These are phyloP conservation scores for Tinea semifulvella DNA, from an alignment of 2,888 invertebrate genomes.

Conservation along the genomic window DNA sequence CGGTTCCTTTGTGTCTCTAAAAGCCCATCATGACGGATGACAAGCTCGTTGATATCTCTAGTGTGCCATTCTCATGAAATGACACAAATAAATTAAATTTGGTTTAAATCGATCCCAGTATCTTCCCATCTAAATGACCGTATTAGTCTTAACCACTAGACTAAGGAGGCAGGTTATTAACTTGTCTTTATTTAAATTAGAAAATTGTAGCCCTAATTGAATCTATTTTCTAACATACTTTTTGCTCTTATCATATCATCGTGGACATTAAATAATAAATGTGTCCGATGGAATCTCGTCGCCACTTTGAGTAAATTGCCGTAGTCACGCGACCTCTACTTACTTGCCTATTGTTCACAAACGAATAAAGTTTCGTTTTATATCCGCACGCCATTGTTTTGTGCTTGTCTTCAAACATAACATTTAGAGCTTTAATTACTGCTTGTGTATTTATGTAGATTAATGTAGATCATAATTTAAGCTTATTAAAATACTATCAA, in stretches of 20 bases:
- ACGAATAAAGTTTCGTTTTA: slow-evolving; percentile 5
- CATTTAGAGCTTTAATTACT: background rate
- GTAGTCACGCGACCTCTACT: slow-evolving; percentile 9
- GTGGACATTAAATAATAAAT: slow-evolving; percentile 14
- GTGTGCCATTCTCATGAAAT: too few species aligned
- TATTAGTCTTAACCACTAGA: too few species aligned
- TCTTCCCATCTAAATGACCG: too few species aligned
- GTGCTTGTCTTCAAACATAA: slow-evolving; percentile 8
- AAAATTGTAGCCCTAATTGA: slow-evolving; percentile 6
- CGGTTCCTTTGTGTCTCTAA: too few species aligned
- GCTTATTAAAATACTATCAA: too few species aligned
- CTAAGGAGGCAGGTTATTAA: too few species aligned
- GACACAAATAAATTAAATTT: too few species aligned
- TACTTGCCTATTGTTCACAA: slow-evolving; percentile 9
- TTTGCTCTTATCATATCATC: slow-evolving; percentile 11
- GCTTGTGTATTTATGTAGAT: too few species aligned
- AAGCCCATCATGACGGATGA: too few species aligned
- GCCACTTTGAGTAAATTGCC: slow-evolving; percentile 12
- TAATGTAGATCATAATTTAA: too few species aligned
- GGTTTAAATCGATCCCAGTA: too few species aligned
- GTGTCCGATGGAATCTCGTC: slow-evolving; percentile 11
- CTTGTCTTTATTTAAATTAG: slow-evolving; percentile 4
- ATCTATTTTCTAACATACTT: slow-evolving; percentile 10
- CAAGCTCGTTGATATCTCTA: too few species aligned
- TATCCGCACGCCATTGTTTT: slow-evolving; percentile 9